A percentile compares a stretch with the other conserved stretches of the same genome.
phyloP scores from a whole-genome alignment of 2,113 vertebrate species.

The Numenius arquata region DNA sequence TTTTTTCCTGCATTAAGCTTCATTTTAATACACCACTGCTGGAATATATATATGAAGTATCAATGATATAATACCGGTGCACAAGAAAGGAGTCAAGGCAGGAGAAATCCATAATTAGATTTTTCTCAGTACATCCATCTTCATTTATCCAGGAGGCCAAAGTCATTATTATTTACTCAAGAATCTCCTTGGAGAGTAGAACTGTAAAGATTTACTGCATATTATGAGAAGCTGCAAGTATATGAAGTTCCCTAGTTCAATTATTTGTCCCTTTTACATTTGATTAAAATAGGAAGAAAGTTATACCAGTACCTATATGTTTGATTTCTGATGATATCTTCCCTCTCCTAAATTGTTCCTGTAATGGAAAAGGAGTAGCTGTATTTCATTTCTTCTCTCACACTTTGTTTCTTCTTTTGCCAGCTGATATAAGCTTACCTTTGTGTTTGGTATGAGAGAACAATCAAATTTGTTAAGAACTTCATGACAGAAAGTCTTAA shows the following conservation, averaged over 20 bases:
- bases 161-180: slow-evolving; percentile 65
- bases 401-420: not conserved
- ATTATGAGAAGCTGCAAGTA: slow-evolving; percentile 37
- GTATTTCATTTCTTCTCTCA: not conserved
- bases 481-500: not conserved
- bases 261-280: slow-evolving; percentile 24
- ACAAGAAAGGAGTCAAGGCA: not conserved
- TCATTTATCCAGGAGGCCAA: slow-evolving; percentile 48
- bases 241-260: slow-evolving; percentile 19
- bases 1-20: not conserved
- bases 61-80: not conserved
- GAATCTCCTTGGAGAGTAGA: slow-evolving; percentile 33
- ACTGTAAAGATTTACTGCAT: slow-evolving; percentile 53
- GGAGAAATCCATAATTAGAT: slow-evolving; percentile 55
- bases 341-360: not conserved
- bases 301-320: not conserved
- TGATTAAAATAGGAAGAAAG: slow-evolving; percentile 6
- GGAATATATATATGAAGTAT: not conserved
- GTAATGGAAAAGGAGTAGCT: not conserved
- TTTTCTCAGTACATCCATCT: slow-evolving; percentile 56
- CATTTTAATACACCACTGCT: not conserved
- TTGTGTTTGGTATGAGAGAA: not conserved
- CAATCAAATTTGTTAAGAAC: not conserved
- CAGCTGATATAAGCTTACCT: not conserved
- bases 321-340: not conserved